A percentile compares a stretch with the other conserved stretches of the same genome.
Evolutionary conservation across 1,140 invertebrate genomes (phyloP).

Genomic region (Mycetomoellerius zeteki): DNA sequence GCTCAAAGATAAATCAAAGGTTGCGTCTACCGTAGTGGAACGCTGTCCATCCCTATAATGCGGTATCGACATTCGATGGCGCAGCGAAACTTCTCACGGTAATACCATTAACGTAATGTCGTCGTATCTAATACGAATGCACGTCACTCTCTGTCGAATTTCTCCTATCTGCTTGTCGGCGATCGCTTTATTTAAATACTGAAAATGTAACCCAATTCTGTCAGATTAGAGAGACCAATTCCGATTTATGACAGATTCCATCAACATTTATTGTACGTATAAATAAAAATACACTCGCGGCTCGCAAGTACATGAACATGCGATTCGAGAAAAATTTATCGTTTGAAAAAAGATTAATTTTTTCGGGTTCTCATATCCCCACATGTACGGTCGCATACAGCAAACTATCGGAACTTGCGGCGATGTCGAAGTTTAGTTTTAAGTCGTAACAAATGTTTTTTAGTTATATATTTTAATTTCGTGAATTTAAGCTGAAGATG

Average conservation of each 20-base stretch:
- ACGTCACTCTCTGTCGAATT: constrained; percentile 44
- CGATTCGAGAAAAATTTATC: background rate
- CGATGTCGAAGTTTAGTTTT: too few relatives aligned
- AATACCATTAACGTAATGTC: constrained; percentile 56
- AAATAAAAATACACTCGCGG: background rate
- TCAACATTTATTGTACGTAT: constrained; percentile 11
- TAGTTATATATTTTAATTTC: too few relatives aligned
- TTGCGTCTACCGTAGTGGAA: constrained; percentile 30
- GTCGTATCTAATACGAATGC: constrained; percentile 44
- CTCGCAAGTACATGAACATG: background rate
- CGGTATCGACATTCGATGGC: constrained; percentile 57
- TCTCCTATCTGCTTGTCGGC: constrained; percentile 46
- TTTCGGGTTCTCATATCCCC: too few relatives aligned
- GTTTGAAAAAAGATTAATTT: background rate
- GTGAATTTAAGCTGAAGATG: too few relatives aligned
- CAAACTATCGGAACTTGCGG: too few relatives aligned
- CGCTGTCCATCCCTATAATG: constrained; percentile 47
- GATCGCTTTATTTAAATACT: constrained; percentile 54
- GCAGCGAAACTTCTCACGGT: constrained; percentile 53
- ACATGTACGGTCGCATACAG: too few relatives aligned
- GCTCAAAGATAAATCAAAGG: constrained; percentile 55
- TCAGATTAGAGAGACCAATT: background rate
- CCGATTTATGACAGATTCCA: constrained; percentile 29
- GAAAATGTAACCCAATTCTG: constrained; percentile 53
- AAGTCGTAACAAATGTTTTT: too few relatives aligned